These are phyloP conservation scores for Lepidochrysops patricia DNA, from an alignment of 2,888 invertebrate genomes.

Conservation along the genomic window DNA sequence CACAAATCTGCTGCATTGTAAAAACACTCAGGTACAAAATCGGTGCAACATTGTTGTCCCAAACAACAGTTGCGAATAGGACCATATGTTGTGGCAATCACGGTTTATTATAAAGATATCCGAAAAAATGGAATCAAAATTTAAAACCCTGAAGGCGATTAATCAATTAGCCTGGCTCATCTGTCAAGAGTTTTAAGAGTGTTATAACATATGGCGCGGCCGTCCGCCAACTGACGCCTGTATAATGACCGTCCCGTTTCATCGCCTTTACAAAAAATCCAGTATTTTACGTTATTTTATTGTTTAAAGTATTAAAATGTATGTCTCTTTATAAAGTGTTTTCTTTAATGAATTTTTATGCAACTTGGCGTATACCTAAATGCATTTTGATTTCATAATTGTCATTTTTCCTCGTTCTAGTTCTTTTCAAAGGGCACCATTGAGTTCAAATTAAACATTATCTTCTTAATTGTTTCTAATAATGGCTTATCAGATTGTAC, in stretches of 20 bases:
- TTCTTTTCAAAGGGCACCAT: background rate
- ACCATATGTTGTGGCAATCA: conserved; percentile 68
- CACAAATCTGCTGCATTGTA: background rate
- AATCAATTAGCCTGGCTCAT: conserved; percentile 66
- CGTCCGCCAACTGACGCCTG: conserved; percentile 63
- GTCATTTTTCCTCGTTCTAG: background rate
- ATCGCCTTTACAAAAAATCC: conserved; percentile 13
- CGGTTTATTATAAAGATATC: conserved; percentile 64
- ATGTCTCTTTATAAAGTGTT: background rate
- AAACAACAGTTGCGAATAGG: conserved; percentile 46
- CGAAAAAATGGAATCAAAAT: conserved; percentile 57
- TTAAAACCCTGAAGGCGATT: conserved; percentile 60
- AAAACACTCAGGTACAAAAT: conserved; percentile 20
- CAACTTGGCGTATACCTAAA: background rate
- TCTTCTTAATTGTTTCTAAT: background rate
- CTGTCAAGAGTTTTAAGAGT: conserved; percentile 61
- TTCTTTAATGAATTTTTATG: background rate
- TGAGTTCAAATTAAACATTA: background rate
- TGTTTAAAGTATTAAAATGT: background rate
- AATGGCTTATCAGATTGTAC: background rate
- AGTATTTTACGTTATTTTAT: background rate
- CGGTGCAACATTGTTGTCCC: conserved; percentile 17
- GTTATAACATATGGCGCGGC: conserved; percentile 59
- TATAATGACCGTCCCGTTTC: conserved; percentile 45
- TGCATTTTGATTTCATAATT: background rate